Percentiles rank a stretch among this genome's conserved stretches.
These are phyloP conservation scores for Luperina testacea DNA, from an alignment of 2,888 invertebrate species.

Conservation along the genomic window DNA sequence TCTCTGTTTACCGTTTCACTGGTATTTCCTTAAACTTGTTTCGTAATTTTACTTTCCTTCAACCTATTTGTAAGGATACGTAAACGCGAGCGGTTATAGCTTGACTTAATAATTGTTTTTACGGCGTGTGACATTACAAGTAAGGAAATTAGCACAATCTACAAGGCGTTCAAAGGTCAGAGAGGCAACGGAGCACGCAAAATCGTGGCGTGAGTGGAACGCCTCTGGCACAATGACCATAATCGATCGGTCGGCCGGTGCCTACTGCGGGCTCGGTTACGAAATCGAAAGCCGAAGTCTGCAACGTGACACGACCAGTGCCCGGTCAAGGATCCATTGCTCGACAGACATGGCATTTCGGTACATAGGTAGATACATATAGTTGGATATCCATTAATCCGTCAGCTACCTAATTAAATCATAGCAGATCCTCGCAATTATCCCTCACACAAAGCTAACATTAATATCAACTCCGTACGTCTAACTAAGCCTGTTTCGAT, in stretches of 20 bases:
- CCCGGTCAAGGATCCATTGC: constrained; percentile 79
- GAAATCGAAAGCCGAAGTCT: constrained; percentile 81
- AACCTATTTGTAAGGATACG: constrained; percentile 52
- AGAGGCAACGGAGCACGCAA: constrained; percentile 68
- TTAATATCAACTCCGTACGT: not conserved
- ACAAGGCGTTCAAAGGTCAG: constrained; percentile 71
- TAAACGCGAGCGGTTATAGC: constrained; percentile 22
- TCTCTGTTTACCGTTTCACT: constrained; percentile 75
- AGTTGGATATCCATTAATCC: constrained; percentile 25
- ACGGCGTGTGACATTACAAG: constrained; percentile 55
- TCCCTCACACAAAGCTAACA: constrained; percentile 3
- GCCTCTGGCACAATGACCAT: constrained; percentile 83
- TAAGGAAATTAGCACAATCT: constrained; percentile 70
- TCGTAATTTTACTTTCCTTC: constrained; percentile 77
- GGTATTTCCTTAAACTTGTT: constrained; percentile 78
- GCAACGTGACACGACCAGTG: constrained; percentile 78
- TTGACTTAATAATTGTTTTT: constrained; percentile 39
- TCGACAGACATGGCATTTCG: constrained; percentile 55
- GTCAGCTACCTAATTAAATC: constrained; percentile 15
- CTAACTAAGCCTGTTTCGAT: constrained; percentile 2
- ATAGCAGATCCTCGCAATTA: constrained; percentile 12
- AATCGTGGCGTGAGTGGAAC: constrained; percentile 78
- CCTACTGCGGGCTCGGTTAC: constrained; percentile 78
- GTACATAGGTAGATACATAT: constrained; percentile 22
- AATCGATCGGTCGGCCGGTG: constrained; percentile 77